These are phyloP conservation scores for Agelaius tricolor DNA, from an alignment of 2,113 vertebrate species.

Conservation along the genomic window DNA sequence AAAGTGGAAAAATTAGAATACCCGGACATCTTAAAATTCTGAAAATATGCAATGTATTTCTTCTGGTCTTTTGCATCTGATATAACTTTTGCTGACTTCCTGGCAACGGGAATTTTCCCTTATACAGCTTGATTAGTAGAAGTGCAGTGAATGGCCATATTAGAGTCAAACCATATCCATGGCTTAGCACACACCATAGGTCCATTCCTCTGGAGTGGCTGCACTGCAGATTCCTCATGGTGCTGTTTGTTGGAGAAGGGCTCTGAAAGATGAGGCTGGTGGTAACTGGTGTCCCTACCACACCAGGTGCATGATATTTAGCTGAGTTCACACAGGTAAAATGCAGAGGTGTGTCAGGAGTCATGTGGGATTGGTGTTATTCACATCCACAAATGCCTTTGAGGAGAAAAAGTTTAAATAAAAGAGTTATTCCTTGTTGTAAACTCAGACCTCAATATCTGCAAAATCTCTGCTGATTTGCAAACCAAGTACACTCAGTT, in stretches of 20 bases:
- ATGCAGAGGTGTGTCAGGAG: neutral
- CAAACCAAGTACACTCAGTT: neutral
- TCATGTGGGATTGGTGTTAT: neutral
- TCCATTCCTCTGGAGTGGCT: neutral
- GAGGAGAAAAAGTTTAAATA: neutral
- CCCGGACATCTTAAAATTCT: neutral
- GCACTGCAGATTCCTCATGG: neutral
- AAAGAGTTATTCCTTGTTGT: neutral
- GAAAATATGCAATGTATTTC: neutral
- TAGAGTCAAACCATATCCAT: neutral
- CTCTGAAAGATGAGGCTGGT: neutral
- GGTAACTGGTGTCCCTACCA: neutral
- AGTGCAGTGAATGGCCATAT: neutral
- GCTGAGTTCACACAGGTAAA: neutral
- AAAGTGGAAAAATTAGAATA: constrained; percentile 60
- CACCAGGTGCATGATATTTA: neutral
- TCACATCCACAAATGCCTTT: neutral
- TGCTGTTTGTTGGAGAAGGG: neutral
- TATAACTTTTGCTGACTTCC: neutral
- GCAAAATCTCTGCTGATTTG: neutral
- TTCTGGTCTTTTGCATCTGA: neutral
- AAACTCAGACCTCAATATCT: neutral
- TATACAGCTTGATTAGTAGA: neutral
- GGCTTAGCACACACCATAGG: neutral
- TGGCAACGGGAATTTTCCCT: neutral